A percentile compares a stretch with the other conserved stretches of the same genome.
These are phyloP conservation scores for Steatornis caripensis DNA, from an alignment of 2,113 vertebrate species.

Conservation along the genomic window DNA sequence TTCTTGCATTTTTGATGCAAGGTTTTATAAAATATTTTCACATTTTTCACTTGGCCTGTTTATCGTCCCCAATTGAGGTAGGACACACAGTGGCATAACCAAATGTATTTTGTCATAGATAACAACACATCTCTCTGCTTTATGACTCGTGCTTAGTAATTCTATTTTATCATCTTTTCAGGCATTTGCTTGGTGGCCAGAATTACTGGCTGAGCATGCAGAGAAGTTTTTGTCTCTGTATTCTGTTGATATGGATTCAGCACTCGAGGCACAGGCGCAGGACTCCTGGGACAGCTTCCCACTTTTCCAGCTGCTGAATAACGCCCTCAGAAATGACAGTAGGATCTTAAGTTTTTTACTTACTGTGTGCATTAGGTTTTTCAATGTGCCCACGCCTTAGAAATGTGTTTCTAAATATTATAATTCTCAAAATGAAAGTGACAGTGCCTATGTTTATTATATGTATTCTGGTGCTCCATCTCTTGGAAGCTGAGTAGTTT, in stretches of 20 bases:
- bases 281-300: slow-evolving; percentile 98
- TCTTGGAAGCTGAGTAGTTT: not conserved
- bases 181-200: slow-evolving; percentile 96
- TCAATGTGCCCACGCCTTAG: not conserved
- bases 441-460: not conserved
- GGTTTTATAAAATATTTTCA: not conserved
- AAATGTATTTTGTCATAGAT: not conserved
- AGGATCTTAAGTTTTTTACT: slow-evolving; percentile 52
- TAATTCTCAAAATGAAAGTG: not conserved
- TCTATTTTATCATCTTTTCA: slow-evolving; percentile 41
- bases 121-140: not conserved
- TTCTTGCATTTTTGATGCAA: not conserved
- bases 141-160: not conserved
- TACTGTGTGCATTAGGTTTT: not conserved
- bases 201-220: slow-evolving; percentile 88
- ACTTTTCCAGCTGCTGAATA: slow-evolving; percentile 95
- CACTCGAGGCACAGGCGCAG: slow-evolving; percentile 83
- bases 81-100: not conserved
- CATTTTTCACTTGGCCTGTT: not conserved
- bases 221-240: slow-evolving; percentile 95
- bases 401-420: not conserved
- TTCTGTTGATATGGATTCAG: slow-evolving; percentile 87
- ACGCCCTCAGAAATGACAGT: slow-evolving; percentile 89
- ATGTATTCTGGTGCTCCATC: not conserved
- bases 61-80: not conserved